Conservation (phyloP, 1,140 invertebrate genomes). For the Sminthurides bifidus region DNA sequence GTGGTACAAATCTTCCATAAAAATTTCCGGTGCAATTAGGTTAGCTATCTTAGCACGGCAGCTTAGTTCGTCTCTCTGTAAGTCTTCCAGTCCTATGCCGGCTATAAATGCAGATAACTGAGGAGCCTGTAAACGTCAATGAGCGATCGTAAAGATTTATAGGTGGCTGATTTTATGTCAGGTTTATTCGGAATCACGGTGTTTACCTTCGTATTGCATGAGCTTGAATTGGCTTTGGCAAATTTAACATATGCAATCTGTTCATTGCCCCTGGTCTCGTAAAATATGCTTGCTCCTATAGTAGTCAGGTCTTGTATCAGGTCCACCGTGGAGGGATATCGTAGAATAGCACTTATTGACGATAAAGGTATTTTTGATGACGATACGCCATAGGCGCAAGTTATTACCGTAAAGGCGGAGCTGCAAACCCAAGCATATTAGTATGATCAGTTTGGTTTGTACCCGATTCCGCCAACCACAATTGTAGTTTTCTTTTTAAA, state of each 20-base stretch:
- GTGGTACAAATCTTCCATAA: no score
- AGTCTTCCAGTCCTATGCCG: no score
- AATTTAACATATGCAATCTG: not conserved
- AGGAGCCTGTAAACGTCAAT: no score
- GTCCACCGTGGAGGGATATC: not conserved
- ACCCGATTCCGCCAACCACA: no score
- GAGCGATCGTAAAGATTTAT: no score
- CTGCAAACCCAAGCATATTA: conserved; percentile 4
- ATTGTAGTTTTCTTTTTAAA: not conserved
- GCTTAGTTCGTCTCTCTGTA: no score
- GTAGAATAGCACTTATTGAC: not conserved
- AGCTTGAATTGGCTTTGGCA: conserved; percentile 1
- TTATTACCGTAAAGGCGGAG: conserved; percentile 13
- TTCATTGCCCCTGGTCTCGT: not conserved
- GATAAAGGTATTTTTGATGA: conserved; percentile 19
- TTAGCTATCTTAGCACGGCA: no score
- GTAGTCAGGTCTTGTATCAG: not conserved
- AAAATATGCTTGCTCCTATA: not conserved
- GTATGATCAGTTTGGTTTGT: not conserved
- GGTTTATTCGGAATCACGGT: no score
- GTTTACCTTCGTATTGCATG: no score
- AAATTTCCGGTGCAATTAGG: no score
- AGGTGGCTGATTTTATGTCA: no score
- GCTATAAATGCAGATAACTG: no score
- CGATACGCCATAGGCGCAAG: conserved; percentile 13